Conservation (phyloP, 2,113 vertebrate species). For the Podarcis cretensis region DNA sequence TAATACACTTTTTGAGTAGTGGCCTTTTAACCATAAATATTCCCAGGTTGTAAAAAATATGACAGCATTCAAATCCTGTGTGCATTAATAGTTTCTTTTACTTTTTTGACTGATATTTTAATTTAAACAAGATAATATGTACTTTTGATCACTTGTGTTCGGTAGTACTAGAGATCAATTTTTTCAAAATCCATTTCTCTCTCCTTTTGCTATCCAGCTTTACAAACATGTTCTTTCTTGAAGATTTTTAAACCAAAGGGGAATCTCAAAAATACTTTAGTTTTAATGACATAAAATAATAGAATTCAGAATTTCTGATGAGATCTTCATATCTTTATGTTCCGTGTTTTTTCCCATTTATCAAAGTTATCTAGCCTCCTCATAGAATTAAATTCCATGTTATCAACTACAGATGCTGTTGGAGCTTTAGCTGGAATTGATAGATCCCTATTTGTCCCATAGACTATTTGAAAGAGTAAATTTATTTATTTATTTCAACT, state of each 20-base stretch:
- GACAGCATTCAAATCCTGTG: background rate
- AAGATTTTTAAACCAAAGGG: background rate
- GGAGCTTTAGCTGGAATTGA: background rate
- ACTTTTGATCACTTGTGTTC: background rate
- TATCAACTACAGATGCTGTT: background rate
- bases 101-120: background rate
- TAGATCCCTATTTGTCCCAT: background rate
- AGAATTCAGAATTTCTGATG: constrained; percentile 2
- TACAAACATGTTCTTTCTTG: background rate
- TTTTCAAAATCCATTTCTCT: background rate
- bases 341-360: background rate
- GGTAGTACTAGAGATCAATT: background rate
- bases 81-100: background rate
- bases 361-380: background rate
- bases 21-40: background rate
- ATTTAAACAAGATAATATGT: background rate
- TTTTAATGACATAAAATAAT: constrained; percentile 7
- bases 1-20: background rate
- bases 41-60: background rate
- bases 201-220: background rate
- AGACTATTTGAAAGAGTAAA: background rate
- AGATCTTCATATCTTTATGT: background rate
- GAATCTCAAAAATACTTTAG: constrained; percentile 5
- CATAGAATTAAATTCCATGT: background rate
- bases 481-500: background rate